These are phyloP conservation scores for Chrysomela aeneicollis DNA, from an alignment of 2,888 invertebrate genomes.

Conservation along the genomic window DNA sequence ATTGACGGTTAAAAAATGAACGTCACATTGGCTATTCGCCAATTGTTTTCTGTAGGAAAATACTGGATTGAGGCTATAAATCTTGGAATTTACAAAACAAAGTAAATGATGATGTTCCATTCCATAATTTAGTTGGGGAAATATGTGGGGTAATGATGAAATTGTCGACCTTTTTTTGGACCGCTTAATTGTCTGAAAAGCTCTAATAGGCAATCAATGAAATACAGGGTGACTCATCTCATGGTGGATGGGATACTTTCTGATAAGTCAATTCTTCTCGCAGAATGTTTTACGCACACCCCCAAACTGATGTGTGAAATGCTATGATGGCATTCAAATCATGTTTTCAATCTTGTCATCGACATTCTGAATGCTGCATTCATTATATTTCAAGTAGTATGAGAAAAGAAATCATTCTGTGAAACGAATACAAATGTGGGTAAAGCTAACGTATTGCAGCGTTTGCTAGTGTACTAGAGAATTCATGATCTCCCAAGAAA, in stretches of 20 bases:
- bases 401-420: neutral
- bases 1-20: neutral
- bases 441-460: neutral
- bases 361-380: no score
- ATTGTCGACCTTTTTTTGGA: neutral
- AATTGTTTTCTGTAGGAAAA: neutral
- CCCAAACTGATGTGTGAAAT: no score
- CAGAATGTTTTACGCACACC: no score
- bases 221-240: no score
- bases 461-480: neutral
- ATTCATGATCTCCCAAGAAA: neutral
- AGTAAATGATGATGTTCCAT: neutral
- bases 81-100: neutral
- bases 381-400: no score
- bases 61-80: conserved; percentile 10
- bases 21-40: neutral
- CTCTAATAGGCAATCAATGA: no score
- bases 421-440: neutral
- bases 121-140: neutral
- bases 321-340: no score
- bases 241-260: no score
- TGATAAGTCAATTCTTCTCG: no score
- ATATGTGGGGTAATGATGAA: neutral
- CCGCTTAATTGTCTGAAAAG: no score
- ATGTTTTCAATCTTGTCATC: no score